These are phyloP conservation scores for Drosophila ficusphila DNA, from an alignment of 1,140 invertebrate genomes.

Conservation along the genomic window DNA sequence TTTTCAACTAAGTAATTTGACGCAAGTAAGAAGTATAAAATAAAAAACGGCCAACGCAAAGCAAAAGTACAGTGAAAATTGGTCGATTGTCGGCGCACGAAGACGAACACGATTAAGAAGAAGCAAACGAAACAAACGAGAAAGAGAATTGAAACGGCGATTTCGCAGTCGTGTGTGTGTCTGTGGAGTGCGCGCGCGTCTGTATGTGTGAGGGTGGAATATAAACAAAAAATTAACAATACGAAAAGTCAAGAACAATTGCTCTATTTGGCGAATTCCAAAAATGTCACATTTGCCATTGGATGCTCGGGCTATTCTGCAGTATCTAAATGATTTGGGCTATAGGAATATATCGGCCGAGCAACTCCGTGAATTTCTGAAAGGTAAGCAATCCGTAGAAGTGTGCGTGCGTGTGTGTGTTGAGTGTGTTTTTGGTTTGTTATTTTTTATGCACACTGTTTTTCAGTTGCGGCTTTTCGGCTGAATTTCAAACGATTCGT, in stretches of 20 bases:
- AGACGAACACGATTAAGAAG: conserved; percentile 46
- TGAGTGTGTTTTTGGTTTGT: conserved; percentile 41
- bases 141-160: conserved; percentile 65
- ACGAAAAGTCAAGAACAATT: conserved; percentile 55
- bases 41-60: conserved; percentile 47
- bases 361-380: conserved; percentile 85
- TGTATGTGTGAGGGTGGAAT: conserved; percentile 49
- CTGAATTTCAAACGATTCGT: conserved; percentile 69
- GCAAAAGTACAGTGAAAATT: conserved; percentile 78
- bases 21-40: conserved; percentile 44
- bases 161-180: conserved; percentile 31
- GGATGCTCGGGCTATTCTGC: conserved; percentile 84
- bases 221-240: conserved; percentile 64
- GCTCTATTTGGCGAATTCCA: conserved; percentile 46
- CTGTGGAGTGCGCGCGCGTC: conserved; percentile 23
- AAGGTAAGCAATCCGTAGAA: conserved; percentile 77
- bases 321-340: conserved; percentile 85
- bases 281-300: conserved; percentile 84
- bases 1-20: conserved; percentile 44
- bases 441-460: conserved; percentile 50
- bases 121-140: conserved; percentile 58
- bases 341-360: conserved; percentile 85
- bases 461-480: conserved; percentile 60
- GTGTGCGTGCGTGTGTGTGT: conserved; percentile 19
- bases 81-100: conserved; percentile 70